Percentiles rank a stretch among this genome's conserved stretches.
These are phyloP conservation scores for Sciurus vulgaris DNA, from an alignment of 2,797 vertebrate species.

Conservation along the genomic window DNA sequence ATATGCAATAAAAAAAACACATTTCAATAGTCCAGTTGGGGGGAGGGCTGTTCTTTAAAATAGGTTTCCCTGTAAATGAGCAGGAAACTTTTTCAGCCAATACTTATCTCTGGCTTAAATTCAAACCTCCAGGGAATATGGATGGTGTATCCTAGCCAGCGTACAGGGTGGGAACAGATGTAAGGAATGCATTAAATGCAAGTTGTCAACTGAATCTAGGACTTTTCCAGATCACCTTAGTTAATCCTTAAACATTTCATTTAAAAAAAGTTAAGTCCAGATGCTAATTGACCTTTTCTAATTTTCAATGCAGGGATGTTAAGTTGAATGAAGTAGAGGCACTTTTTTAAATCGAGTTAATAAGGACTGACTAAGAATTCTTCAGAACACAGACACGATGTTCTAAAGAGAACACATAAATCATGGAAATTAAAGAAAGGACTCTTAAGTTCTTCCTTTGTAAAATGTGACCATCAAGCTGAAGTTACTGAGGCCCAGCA, in stretches of 20 bases:
- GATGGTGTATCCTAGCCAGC: background rate
- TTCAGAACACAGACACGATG: background rate
- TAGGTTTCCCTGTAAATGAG: background rate
- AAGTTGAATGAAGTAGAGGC: background rate
- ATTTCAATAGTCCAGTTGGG: slow-evolving; percentile 16
- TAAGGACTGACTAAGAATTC: background rate
- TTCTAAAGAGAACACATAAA: background rate
- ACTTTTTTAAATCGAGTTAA: background rate
- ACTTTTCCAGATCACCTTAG: background rate
- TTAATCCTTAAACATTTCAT: background rate
- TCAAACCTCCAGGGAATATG: slow-evolving; percentile 11
- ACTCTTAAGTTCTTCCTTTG: background rate
- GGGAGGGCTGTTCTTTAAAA: background rate
- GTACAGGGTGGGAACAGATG: background rate
- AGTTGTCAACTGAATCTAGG: background rate
- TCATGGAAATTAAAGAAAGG: background rate
- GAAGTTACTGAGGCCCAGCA: background rate
- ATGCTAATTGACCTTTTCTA: background rate
- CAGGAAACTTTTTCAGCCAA: background rate
- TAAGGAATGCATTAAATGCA: background rate
- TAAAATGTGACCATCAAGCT: background rate
- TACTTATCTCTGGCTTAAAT: slow-evolving; percentile 23
- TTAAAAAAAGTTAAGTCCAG: background rate
- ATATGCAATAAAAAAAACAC: slow-evolving; percentile 52
- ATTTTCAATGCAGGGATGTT: background rate